phyloP scores from a whole-genome alignment of 1,140 invertebrate species.

The Cheumatopsyche charites region DNA sequence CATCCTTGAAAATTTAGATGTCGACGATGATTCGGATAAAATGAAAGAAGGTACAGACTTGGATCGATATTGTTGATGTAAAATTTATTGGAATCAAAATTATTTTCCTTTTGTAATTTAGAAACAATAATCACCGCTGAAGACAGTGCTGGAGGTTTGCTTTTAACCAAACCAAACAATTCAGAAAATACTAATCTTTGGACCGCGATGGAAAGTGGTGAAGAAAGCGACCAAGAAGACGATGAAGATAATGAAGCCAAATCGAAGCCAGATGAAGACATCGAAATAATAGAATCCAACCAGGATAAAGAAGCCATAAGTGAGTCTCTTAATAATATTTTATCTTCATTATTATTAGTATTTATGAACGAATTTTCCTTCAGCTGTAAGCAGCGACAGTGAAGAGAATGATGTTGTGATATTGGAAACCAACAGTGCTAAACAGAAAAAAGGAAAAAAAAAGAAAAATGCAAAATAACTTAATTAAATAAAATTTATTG shows the following conservation, averaged over 20 bases:
- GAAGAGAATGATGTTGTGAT: constrained; percentile 60
- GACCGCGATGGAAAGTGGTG: constrained; percentile 48
- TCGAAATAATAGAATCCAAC: constrained; percentile 53
- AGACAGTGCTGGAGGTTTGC: constrained; percentile 34
- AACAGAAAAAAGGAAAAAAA: constrained; percentile 38
- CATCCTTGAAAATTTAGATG: constrained; percentile 28
- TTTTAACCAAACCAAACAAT: constrained; percentile 50
- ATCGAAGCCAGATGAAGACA: constrained; percentile 52
- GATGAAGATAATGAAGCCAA: constrained; percentile 50
- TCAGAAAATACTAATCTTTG: constrained; percentile 51
- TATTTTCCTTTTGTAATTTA: constrained; percentile 8
- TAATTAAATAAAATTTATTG: neutral
- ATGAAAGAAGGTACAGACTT: neutral
- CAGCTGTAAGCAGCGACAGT: constrained; percentile 55
- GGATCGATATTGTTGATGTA: no score
- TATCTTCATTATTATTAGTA: neutral
- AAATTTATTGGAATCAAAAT: neutral
- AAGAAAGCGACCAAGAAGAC: constrained; percentile 52
- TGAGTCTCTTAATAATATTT: constrained; percentile 48
- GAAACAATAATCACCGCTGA: constrained; percentile 36
- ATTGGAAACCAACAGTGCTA: constrained; percentile 42
- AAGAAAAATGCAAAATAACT: neutral
- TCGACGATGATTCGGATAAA: constrained; percentile 19
- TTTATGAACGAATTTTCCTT: constrained; percentile 24
- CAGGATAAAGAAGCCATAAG: constrained; percentile 51